A percentile compares a stretch with the other conserved stretches of the same genome.
phyloP scores from a whole-genome alignment of 2,113 vertebrate species.

The Boulengeromyrus knoepffleri region DNA sequence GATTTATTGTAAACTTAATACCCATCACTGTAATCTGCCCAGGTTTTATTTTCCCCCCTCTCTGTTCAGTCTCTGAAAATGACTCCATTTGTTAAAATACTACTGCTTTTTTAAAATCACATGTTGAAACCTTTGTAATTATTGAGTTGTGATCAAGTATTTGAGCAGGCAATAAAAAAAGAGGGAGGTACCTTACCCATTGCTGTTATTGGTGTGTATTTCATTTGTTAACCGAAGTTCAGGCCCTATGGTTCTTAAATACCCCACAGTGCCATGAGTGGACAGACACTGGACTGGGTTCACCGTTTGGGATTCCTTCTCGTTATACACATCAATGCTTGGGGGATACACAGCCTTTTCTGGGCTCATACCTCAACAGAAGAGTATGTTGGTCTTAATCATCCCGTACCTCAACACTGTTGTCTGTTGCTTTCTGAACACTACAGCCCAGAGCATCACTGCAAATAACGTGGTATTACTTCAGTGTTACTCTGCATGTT shows the following conservation, averaged over 20 bases:
- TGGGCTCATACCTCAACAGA: not conserved
- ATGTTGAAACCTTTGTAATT: conserved; percentile 26
- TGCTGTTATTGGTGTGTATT: not conserved
- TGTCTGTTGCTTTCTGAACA: not conserved
- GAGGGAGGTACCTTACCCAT: conserved; percentile 11
- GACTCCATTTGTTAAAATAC: conserved; percentile 23
- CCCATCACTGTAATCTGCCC: conserved; percentile 17
- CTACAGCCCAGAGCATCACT: not conserved
- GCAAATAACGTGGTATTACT: not conserved
- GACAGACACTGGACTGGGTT: not conserved
- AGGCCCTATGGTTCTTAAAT: not conserved
- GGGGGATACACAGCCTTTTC: not conserved
- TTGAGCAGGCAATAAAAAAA: conserved; percentile 25
- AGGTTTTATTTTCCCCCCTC: conserved; percentile 18
- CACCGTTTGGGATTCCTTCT: not conserved
- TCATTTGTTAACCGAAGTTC: not conserved
- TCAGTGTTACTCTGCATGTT: not conserved
- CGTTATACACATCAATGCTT: not conserved
- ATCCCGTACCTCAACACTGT: not conserved
- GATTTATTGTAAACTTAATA: conserved; percentile 14
- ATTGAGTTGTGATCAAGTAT: conserved; percentile 20
- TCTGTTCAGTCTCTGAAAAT: conserved; percentile 17
- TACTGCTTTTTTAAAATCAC: conserved; percentile 24
- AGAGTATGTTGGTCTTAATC: not conserved
- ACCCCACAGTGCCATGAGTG: not conserved